Evolutionary conservation across 2,888 invertebrate species (phyloP), one percentile per base, ranked within the genome.

Genomic region (Cotesia congregata): DNA sequence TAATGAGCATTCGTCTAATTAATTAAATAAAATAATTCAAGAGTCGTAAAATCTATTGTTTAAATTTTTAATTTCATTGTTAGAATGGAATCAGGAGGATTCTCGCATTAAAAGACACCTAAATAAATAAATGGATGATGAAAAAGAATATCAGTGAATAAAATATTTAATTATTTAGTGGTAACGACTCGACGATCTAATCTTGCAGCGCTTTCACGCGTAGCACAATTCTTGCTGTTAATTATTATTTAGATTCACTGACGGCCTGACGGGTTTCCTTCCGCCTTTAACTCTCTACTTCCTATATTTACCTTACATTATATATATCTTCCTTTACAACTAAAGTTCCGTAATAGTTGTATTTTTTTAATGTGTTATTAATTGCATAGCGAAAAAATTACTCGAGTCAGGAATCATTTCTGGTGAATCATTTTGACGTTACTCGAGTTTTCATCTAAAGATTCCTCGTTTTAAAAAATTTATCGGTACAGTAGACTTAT

Each of bases 201-300:
- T 85, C 84, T 80, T 72, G 75, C 75, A 74, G 72, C 82, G 81
- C 85, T 85, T 85, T 85, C 85, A 84, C 85, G 83, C 81, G 83
- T 82, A 78, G 80, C 74, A 82, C 82, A 83, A 79, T 80, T 80
- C 67, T 50, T 80, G 79, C 73, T 77, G 81, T 82, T 85, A 84
- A 85, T 85, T 83, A 84, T 83, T 84, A 83, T 80, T 83, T 83
- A 79, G 82, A 80, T 79, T 72, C 71, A 75, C 69, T 30, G n/a
- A 67, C 67, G 68, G 72, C 73, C 69, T 30, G n/a, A 67, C 67
- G 68, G 69, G 62, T 85, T 85, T 86, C 84, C 85, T 85, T 86
- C 85, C 85, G 83, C 82, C 83, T 85, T 83, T 82, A 50, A 71
- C 73, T 77, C 77, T 73, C 75, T 77, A 76, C 68, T 81, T 81